Evolutionary conservation across 2,113 vertebrate genomes (phyloP).

Genomic region (Callithrix jacchus): DNA sequence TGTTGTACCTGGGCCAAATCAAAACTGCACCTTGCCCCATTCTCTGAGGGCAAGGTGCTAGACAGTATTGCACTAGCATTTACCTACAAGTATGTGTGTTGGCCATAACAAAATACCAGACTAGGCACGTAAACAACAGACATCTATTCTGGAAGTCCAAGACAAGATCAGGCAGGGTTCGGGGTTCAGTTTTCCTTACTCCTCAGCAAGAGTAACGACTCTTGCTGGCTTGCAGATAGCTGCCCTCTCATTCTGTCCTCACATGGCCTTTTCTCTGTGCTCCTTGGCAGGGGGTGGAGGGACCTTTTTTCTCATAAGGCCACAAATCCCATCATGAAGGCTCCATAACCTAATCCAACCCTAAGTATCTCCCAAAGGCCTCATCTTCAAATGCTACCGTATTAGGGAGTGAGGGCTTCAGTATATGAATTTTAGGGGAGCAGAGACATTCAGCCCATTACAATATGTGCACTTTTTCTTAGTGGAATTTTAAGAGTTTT

Average conservation of each 20-base stretch:
- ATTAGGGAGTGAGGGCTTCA: background rate
- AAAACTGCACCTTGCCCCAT: background rate
- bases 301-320: background rate
- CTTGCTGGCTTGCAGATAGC: background rate
- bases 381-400: background rate
- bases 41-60: background rate
- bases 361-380: background rate
- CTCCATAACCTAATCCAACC: background rate
- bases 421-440: background rate
- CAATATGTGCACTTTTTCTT: background rate
- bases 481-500: slow-evolving; percentile 51
- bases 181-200: slow-evolving; percentile 13
- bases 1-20: background rate
- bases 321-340: background rate
- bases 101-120: background rate
- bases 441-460: slow-evolving; percentile 1
- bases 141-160: background rate
- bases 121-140: background rate
- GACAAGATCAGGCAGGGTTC: background rate
- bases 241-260: background rate
- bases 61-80: background rate
- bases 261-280: background rate
- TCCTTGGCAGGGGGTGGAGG: background rate
- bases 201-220: background rate
- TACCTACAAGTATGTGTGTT: background rate